phyloP scores from a whole-genome alignment of 2,797 vertebrate species.

The Sardinella longiceps region DNA sequence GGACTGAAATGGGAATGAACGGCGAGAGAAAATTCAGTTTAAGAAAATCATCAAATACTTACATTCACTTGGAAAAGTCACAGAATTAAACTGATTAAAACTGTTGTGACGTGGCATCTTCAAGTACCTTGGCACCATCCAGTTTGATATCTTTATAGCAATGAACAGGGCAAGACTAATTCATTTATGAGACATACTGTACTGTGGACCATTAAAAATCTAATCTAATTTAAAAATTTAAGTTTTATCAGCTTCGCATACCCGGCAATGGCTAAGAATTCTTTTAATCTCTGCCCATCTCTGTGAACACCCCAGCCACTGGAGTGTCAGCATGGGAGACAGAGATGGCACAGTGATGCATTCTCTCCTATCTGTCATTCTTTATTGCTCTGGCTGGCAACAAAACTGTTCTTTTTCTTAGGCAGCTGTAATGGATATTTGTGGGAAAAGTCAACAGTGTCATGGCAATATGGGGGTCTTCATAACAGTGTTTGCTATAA shows the following conservation, averaged over 20 bases:
- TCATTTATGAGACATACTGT: not conserved
- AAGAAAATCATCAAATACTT: not conserved
- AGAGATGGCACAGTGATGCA: not conserved
- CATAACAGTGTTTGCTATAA: constrained; percentile 36
- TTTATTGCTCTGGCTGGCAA: constrained; percentile 20
- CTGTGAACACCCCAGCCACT: not conserved
- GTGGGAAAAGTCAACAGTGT: not conserved
- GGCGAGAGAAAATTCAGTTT: not conserved
- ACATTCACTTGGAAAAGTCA: not conserved
- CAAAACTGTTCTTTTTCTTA: constrained; percentile 15
- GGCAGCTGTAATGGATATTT: not conserved
- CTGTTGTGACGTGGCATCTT: not conserved
- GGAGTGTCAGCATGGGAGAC: too few species aligned
- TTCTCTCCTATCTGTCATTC: constrained; percentile 26
- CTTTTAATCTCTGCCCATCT: not conserved
- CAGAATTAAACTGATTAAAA: not conserved
- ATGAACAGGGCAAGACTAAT: not conserved
- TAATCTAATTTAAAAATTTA: not conserved
- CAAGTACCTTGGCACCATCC: not conserved
- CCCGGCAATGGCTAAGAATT: not conserved
- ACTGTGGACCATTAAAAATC: not conserved
- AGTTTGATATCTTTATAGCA: not conserved
- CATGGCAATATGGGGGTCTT: constrained; percentile 24
- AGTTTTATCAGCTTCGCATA: not conserved
- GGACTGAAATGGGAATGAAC: not conserved